phyloP scores from a whole-genome alignment of 2,113 vertebrate species.

The Ivindomyrus marchei region DNA sequence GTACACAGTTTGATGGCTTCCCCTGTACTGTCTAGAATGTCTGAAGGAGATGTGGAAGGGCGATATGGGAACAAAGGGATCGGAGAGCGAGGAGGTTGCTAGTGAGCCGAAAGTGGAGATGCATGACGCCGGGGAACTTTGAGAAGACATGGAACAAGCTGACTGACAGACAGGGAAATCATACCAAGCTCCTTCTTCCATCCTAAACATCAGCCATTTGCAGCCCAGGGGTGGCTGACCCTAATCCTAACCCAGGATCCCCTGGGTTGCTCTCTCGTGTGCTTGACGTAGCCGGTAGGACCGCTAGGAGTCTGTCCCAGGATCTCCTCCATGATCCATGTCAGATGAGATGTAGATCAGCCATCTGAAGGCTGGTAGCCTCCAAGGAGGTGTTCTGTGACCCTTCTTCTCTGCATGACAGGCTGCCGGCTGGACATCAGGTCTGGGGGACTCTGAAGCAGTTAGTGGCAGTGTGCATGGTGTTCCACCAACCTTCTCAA shows the following conservation, averaged over 20 bases:
- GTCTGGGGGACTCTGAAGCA: neutral
- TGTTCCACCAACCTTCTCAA: neutral
- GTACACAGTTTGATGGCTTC: neutral
- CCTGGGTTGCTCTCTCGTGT: neutral
- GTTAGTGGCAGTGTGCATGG: neutral
- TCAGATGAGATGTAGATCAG: neutral
- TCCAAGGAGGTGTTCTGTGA: neutral
- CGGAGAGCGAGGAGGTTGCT: conserved; percentile 21
- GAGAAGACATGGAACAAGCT: neutral
- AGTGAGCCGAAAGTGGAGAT: conserved; percentile 12
- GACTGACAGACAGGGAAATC: neutral
- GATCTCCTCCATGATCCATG: neutral
- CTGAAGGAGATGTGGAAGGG: conserved; percentile 71
- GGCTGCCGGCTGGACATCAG: neutral
- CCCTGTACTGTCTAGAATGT: conserved; percentile 54
- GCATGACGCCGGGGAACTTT: conserved; percentile 65
- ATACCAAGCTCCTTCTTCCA: neutral
- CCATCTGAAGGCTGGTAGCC: neutral
- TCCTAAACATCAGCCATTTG: neutral
- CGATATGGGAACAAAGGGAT: conserved; percentile 46
- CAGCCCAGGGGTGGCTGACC: neutral
- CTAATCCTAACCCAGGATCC: neutral
- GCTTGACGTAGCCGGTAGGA: neutral
- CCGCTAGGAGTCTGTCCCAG: neutral
- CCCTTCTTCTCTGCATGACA: neutral